Conservation (phyloP, 1,140 invertebrate species). For the Calliphora vicina region DNA sequence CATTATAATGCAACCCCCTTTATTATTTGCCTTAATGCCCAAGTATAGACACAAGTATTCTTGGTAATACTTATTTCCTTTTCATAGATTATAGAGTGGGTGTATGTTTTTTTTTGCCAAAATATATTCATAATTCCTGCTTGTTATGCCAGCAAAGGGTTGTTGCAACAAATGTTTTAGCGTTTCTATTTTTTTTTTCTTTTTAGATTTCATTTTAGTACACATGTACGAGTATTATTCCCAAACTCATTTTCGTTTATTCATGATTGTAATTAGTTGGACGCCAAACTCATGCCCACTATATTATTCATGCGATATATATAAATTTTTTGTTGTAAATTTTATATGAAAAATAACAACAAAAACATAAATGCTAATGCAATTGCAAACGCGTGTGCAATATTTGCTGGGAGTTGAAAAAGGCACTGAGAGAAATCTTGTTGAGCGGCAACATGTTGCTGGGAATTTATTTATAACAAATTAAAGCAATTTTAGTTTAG, state of each 20-base stretch:
- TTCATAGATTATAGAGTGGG: not conserved
- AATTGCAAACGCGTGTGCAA: not conserved
- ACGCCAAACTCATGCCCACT: constrained; percentile 11
- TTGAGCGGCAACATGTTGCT: too few species aligned
- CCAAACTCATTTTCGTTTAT: not conserved
- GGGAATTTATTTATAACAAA: too few species aligned
- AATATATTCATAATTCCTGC: constrained; percentile 5
- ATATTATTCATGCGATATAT: not conserved
- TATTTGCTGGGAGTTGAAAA: not conserved
- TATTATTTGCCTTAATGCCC: not conserved
- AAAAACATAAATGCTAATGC: constrained; percentile 1
- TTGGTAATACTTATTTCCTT: not conserved
- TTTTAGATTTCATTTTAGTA: not conserved
- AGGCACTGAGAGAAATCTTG: too few species aligned
- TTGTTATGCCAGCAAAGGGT: constrained; percentile 4
- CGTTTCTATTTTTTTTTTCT: not conserved
- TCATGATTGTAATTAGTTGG: constrained; percentile 16
- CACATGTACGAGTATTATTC: not conserved
- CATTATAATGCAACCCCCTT: constrained; percentile 3
- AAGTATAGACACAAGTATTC: constrained; percentile 11
- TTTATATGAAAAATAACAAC: not conserved
- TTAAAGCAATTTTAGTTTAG: too few species aligned
- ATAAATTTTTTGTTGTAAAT: not conserved
- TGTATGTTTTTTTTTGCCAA: not conserved
- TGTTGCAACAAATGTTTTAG: not conserved